A percentile compares a stretch with the other conserved stretches of the same genome.
Conservation (phyloP, 2,888 invertebrate species). For the Lasioglossum vierecki region DNA sequence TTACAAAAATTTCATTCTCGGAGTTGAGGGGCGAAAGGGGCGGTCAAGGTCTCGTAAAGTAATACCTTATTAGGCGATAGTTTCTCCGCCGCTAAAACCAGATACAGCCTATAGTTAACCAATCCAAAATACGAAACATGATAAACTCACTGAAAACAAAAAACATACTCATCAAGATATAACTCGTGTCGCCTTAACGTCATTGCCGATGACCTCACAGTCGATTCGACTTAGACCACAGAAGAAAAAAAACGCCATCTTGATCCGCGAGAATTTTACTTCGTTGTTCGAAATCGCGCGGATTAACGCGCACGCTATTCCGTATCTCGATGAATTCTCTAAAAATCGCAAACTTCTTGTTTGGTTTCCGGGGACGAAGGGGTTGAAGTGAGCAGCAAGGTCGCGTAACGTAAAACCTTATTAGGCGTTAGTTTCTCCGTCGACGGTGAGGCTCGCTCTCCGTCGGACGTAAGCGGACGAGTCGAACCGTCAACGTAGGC, state of each 20-base stretch:
- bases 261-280: not conserved
- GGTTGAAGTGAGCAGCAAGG: slow-evolving; percentile 43
- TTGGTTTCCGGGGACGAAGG: not conserved
- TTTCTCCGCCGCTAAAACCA: too few species aligned
- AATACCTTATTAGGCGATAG: not conserved
- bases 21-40: too few species aligned
- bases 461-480: slow-evolving; percentile 61
- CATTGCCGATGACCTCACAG: too few species aligned
- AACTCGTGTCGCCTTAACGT: too few species aligned
- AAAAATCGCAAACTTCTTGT: not conserved
- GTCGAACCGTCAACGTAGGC: slow-evolving; percentile 57
- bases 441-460: slow-evolving; percentile 68
- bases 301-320: not conserved
- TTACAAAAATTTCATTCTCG: not conserved
- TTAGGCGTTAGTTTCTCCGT: slow-evolving; percentile 71
- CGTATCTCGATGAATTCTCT: not conserved
- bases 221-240: not conserved
- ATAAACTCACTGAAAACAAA: too few species aligned
- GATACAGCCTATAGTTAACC: too few species aligned
- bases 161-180: too few species aligned
- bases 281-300: not conserved
- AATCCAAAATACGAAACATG: too few species aligned
- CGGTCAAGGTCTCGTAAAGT: not conserved
- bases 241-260: not conserved
- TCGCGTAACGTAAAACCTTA: slow-evolving; percentile 73